Conservation (phyloP, 2,113 vertebrate species). For the Phrynosoma blainvillii region DNA sequence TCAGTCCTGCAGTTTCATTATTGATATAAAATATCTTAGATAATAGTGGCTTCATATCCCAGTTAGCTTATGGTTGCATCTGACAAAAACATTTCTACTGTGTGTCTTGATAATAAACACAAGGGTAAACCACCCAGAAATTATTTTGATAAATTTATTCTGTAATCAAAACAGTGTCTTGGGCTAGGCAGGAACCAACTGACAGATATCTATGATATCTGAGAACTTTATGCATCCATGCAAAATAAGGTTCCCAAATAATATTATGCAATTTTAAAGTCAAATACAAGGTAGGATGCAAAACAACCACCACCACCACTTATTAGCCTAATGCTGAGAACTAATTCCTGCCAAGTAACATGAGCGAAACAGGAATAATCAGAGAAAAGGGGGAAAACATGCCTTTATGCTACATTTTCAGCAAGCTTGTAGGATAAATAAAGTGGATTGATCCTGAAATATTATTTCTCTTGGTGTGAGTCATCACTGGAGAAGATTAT, state of each 20-base stretch:
- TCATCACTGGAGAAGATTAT: neutral
- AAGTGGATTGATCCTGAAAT: neutral
- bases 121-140: neutral
- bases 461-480: neutral
- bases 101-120: neutral
- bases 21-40: constrained; percentile 21
- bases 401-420: neutral
- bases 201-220: neutral
- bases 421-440: neutral
- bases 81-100: neutral
- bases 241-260: neutral
- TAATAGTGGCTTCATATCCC: constrained; percentile 38
- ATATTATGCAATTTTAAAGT: neutral
- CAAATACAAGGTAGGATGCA: neutral
- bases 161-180: neutral
- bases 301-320: too few species aligned
- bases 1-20: constrained; percentile 40
- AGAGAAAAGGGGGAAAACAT: neutral
- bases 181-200: neutral
- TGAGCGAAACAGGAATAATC: neutral
- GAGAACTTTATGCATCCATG: neutral
- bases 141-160: constrained; percentile 3
- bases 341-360: neutral
- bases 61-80: neutral
- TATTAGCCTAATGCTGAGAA: neutral